Evolutionary conservation across 1,140 invertebrate genomes (phyloP), one percentile per base, ranked within the genome.

Genomic region (Drosophila santomea): DNA sequence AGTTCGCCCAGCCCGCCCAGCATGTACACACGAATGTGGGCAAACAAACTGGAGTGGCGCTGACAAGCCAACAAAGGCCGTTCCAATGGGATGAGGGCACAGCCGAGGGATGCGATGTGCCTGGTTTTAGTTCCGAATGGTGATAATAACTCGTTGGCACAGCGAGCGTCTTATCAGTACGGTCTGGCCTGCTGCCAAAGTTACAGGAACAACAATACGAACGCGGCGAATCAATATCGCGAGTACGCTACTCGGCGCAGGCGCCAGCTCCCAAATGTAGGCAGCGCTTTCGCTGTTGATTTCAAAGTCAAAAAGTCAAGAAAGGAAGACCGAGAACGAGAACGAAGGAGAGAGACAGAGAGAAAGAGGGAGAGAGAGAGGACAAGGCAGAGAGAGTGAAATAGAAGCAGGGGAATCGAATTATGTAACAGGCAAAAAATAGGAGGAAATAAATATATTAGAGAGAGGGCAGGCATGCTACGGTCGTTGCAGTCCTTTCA

Each of bases 261-360:
- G 83, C 83, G 81, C 78, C 43, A 52, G 68, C 81, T 71, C 83
- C 51, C 32, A 63, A 57, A 86, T 69, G 76, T 86, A 88, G 79
- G 84, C 83, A 86, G 75, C 67, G 64, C 59, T 67, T 71, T 38
- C 17, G 62, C 50, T 44, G 61, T 71, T 83, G 74, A 86, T 86
- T 88, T 86, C 83, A 86, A 86, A 88, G 83, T 86, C 83, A 86
- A 86, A 86, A 88, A 88, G 83, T 86, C 83, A 86, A 86, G 81
- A 78, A 58, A 82, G 38, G 43, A 58, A 63, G 68, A 57, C 36
- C 48, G 67, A 55, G 64, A 73, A 35, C 52, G 47, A 12, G 32
- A 32, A 8, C 7, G 32, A 32, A 28, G 28, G 47, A 8, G 43
- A 25, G 54, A 52, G 48, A 25, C 44, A 14, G 28, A 23, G 28